A percentile compares a stretch with the other conserved stretches of the same genome.
Conservation (phyloP, 2,113 vertebrate genomes). For the Elephantulus edwardii region DNA sequence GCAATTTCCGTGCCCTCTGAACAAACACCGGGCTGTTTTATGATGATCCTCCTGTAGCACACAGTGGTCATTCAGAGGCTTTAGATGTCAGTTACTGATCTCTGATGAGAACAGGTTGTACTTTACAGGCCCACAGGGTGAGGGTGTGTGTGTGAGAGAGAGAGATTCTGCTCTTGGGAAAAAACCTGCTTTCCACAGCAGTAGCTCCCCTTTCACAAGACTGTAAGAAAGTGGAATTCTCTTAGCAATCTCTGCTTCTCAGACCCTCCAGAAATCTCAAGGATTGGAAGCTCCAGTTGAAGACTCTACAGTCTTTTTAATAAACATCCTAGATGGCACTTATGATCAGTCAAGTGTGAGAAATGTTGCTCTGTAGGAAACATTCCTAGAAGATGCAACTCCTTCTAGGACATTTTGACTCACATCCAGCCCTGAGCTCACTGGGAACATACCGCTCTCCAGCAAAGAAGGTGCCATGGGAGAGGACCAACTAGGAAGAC, state of each 20-base stretch:
- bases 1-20: background rate
- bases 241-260: background rate
- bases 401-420: background rate
- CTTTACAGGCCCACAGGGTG: background rate
- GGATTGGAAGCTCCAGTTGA: background rate
- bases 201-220: background rate
- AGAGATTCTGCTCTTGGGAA: background rate
- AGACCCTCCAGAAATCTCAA: background rate
- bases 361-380: background rate
- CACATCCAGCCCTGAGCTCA: background rate
- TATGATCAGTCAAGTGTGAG: background rate
- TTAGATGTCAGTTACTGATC: background rate
- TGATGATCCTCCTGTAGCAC: background rate
- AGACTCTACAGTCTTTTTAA: background rate
- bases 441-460: background rate
- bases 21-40: background rate
- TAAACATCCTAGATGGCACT: background rate
- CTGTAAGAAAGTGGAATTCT: background rate
- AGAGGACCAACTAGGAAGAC: background rate
- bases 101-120: background rate
- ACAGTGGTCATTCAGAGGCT: background rate
- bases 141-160: too few species aligned
- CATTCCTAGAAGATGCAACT: background rate
- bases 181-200: background rate
- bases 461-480: background rate